Conservation (phyloP, 2,888 invertebrate species). For the Anodontia alba region DNA sequence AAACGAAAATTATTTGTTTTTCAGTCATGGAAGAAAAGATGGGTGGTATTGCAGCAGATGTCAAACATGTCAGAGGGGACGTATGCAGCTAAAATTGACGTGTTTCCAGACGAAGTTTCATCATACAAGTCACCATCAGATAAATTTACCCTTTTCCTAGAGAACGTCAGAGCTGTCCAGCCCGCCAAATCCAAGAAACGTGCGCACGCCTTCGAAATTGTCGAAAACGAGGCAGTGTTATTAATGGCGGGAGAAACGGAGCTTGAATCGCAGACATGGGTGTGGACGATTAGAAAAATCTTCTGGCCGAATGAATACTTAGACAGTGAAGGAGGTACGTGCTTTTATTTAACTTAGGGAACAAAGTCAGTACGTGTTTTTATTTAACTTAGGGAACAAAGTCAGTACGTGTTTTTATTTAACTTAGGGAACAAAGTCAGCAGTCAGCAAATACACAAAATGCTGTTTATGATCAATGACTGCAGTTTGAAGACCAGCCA, state of each 20-base stretch:
- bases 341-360: no score
- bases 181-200: constrained; percentile 72
- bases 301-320: constrained; percentile 64
- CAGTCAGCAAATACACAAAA: no score
- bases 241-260: constrained; percentile 69
- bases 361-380: no score
- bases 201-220: constrained; percentile 75
- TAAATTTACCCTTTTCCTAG: constrained; percentile 73
- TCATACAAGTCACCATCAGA: constrained; percentile 59
- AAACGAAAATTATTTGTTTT: no score
- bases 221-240: constrained; percentile 70
- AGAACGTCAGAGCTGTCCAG: constrained; percentile 71
- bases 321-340: constrained; percentile 45
- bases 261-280: constrained; percentile 73
- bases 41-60: constrained; percentile 76
- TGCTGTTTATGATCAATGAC: no score
- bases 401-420: no score
- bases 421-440: no score
- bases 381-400: no score
- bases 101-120: constrained; percentile 68
- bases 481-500: no score
- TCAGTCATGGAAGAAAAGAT: constrained; percentile 77
- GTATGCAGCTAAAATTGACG: constrained; percentile 70
- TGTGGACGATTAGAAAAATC: constrained; percentile 69
- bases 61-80: constrained; percentile 68